Evolutionary conservation across 2,797 vertebrate genomes (phyloP), one percentile per base, ranked within the genome.

Genomic region (Lepilemur ruficaudatus): DNA sequence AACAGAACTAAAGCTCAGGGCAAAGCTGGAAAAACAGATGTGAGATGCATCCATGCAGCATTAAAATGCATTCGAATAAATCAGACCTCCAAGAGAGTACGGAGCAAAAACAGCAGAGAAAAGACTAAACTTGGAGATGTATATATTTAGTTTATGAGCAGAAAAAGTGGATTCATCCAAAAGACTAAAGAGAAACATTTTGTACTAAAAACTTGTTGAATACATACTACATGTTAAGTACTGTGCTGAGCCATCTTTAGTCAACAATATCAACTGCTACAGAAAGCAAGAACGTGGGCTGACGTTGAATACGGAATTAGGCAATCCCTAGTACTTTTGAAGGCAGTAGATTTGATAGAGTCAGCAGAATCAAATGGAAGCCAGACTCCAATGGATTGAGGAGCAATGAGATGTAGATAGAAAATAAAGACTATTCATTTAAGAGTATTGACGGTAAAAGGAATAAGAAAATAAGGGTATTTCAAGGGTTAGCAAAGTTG

Each of bases 281-380:
- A 86, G 61, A 93, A 46, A 61, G 23, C 15, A 96, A 86, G 55
- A 61, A 65, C 5, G 7, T 87, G 52, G 50, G 12, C 30, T 93
- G 38, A 61, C 48, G 63, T 1, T 80, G 46, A 91, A 72, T 80
- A 80, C 87, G 48, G 15, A 95, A 83, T 65, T 72, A 82, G 48
- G 13, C 28, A 65, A 91, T 70, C 48, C 57, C 69, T 63, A 91
- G 55, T 91, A 57, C 89, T 87, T 46, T 55, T 86, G 41, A 96
- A 91, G 23, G 30, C 75, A 81, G 32, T 22, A 91, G 52, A 73
- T 84, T 92, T n/a, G 61, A 69, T 3, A 75, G 1, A 95, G 38
- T 75, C 79, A 87, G 28, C n/a, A 89, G 70, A 95, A 89, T 81
- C 57, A 96, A 86, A 84, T 52, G 25, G 28, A 80, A 97, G 55